Evolutionary conservation across 1,140 invertebrate species (phyloP).

Genomic region (Lepidurus apus): DNA sequence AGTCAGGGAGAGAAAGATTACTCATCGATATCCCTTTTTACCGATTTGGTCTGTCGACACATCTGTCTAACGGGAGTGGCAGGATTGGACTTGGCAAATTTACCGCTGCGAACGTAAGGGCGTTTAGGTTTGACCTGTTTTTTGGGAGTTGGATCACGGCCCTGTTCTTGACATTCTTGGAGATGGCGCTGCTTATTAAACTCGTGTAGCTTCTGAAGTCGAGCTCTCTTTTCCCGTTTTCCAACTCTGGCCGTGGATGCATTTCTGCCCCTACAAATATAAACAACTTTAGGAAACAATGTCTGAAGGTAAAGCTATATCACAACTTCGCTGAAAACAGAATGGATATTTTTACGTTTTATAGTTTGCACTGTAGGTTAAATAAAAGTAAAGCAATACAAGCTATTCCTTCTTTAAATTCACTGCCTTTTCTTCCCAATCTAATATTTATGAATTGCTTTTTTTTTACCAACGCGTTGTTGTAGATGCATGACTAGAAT

Average conservation of each 20-base stretch:
- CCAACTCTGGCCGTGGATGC: neutral
- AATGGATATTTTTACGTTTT: no score
- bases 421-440: no score
- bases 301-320: neutral
- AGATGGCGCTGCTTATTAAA: constrained; percentile 10
- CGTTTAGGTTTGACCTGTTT: constrained; percentile 21
- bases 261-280: neutral
- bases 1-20: neutral
- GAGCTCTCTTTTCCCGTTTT: neutral
- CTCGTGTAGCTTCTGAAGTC: neutral
- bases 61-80: neutral
- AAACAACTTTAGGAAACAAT: neutral
- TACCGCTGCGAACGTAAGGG: neutral
- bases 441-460: no score
- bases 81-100: neutral
- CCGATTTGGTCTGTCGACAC: neutral
- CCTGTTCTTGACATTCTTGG: neutral
- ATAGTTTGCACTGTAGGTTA: no score
- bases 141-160: neutral
- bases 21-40: neutral
- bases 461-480: no score
- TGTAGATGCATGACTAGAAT: no score
- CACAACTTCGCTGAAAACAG: no score
- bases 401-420: no score
- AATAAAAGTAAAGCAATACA: no score